Percentiles rank a stretch among this genome's conserved stretches.
phyloP scores from a whole-genome alignment of 2,888 invertebrate genomes.

The Ypsolopha sequella region DNA sequence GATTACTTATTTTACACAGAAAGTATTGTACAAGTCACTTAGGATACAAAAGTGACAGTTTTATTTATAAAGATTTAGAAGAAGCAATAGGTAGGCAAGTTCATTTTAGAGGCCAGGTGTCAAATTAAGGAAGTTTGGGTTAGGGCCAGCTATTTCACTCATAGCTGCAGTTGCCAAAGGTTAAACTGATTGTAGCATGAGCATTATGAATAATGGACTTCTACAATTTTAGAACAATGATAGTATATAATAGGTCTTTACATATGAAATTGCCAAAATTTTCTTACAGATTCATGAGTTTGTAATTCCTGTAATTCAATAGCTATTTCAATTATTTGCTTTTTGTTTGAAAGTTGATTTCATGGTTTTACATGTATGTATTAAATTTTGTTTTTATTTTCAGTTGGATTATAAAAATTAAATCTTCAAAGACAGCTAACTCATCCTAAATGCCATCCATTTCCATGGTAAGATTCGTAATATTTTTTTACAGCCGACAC shows the following conservation, averaged over 20 bases:
- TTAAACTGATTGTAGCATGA: conserved; percentile 21
- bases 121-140: conserved; percentile 49
- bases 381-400: too few relatives aligned
- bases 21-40: conserved; percentile 2
- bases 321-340: too few relatives aligned
- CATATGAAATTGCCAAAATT: too few relatives aligned
- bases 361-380: too few relatives aligned
- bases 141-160: conserved; percentile 43
- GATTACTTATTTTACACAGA: not conserved
- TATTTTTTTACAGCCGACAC: too few relatives aligned
- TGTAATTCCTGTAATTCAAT: too few relatives aligned
- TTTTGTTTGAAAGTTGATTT: too few relatives aligned
- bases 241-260: not conserved
- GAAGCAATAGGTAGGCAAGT: not conserved
- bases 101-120: conserved; percentile 28
- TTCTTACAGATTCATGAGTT: too few relatives aligned
- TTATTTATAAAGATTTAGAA: not conserved
- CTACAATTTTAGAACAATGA: not conserved
- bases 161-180: conserved; percentile 53
- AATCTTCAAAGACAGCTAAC: too few relatives aligned
- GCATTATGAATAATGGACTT: not conserved
- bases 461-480: too few relatives aligned
- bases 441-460: too few relatives aligned
- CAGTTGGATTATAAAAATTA: too few relatives aligned
- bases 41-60: conserved; percentile 1